These are phyloP conservation scores for Brienomyrus brachyistius DNA, from an alignment of 2,113 vertebrate genomes.

Conservation along the genomic window DNA sequence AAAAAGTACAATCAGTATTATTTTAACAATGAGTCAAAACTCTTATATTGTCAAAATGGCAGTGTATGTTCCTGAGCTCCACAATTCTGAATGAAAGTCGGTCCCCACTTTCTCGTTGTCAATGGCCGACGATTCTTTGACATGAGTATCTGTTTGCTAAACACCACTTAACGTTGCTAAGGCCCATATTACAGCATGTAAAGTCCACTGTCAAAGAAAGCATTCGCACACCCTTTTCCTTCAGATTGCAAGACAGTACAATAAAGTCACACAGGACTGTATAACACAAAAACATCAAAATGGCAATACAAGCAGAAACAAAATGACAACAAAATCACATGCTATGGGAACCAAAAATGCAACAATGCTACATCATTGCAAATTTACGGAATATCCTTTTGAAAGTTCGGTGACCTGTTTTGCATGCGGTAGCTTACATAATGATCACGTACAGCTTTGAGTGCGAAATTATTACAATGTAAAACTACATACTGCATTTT, in stretches of 20 bases:
- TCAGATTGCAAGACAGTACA: not conserved
- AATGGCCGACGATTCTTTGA: not conserved
- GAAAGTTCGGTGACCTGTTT: not conserved
- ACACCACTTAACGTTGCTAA: too few species aligned
- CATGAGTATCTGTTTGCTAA: too few species aligned
- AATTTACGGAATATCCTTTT: not conserved
- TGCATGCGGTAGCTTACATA: not conserved
- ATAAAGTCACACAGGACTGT: not conserved
- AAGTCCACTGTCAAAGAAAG: not conserved
- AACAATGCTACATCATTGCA: not conserved
- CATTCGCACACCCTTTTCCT: not conserved
- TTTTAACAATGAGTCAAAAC: not conserved
- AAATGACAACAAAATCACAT: not conserved
- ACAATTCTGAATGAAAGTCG: not conserved
- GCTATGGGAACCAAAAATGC: not conserved
- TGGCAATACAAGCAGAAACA: not conserved
- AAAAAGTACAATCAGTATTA: not conserved
- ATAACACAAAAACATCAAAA: not conserved
- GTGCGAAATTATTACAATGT: not conserved
- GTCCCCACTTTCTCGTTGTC: not conserved
- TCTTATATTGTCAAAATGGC: not conserved
- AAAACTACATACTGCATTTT: not conserved
- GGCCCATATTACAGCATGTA: too few species aligned
- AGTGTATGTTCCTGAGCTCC: not conserved
- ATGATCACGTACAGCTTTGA: not conserved